phyloP scores from a whole-genome alignment of 2,888 invertebrate genomes.

The Priocnemis perturbator region DNA sequence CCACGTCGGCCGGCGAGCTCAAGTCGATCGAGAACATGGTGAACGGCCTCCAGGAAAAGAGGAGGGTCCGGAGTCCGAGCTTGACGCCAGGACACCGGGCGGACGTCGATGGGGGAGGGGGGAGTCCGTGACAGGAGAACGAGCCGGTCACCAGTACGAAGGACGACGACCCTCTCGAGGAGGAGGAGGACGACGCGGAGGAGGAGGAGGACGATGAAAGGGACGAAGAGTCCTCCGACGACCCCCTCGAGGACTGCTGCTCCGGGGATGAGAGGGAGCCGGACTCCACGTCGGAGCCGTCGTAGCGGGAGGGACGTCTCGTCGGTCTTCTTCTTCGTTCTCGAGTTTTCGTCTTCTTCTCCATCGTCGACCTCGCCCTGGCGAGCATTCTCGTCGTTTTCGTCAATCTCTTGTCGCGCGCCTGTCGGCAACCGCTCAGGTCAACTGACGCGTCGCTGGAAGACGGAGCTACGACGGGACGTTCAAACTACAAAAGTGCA shows the following conservation, averaged over 20 bases:
- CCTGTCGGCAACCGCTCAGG: conserved; percentile 11
- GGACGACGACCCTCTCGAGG: conserved; percentile 57
- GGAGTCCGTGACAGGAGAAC: conserved; percentile 75
- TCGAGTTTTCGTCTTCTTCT: conserved; percentile 5
- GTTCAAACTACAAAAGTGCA: conserved; percentile 62
- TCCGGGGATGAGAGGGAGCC: conserved; percentile 65
- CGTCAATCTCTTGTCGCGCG: conserved; percentile 17
- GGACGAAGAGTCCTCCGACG: conserved; percentile 40
- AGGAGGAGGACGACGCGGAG: conserved; percentile 53
- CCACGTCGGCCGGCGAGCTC: conserved; percentile 84
- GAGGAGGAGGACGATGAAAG: conserved; percentile 38
- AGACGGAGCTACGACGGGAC: conserved; percentile 32
- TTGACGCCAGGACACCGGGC: conserved; percentile 65
- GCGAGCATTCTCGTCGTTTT: conserved; percentile 7
- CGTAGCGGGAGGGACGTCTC: conserved; percentile 65
- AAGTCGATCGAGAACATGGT: conserved; percentile 99
- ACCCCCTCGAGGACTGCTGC: conserved; percentile 37
- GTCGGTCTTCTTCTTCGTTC: too few relatives aligned
- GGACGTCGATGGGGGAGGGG: conserved; percentile 67
- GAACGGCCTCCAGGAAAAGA: conserved; percentile 94
- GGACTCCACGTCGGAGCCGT: conserved; percentile 73
- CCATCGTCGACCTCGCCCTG: conserved; percentile 1
- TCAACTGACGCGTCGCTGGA: not conserved
- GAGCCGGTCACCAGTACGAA: conserved; percentile 67
- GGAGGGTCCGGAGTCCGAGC: conserved; percentile 77